phyloP scores from a whole-genome alignment of 2,888 invertebrate species.

The Spodoptera picta region DNA sequence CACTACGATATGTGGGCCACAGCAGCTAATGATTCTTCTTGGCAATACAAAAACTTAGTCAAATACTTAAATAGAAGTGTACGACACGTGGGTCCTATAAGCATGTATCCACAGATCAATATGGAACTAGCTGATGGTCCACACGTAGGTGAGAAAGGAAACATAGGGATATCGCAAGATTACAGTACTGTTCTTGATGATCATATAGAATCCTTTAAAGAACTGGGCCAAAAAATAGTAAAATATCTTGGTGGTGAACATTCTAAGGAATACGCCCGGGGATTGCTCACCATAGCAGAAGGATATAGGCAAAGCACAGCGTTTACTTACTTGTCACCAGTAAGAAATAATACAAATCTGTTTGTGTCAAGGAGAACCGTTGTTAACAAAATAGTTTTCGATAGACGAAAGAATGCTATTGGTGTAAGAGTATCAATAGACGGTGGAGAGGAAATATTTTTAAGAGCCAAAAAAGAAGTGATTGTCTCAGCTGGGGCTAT shows the following conservation, averaged over 20 bases:
- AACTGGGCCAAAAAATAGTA: constrained; percentile 33
- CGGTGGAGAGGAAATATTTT: constrained; percentile 12
- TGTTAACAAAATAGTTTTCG: constrained; percentile 35
- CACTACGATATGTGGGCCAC: constrained; percentile 25
- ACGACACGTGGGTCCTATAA: constrained; percentile 14
- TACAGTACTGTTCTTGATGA: constrained; percentile 15
- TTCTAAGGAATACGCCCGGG: constrained; percentile 15
- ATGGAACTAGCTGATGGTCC: constrained; percentile 17
- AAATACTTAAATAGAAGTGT: constrained; percentile 28
- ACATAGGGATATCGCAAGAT: constrained; percentile 22
- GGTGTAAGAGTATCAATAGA: constrained; percentile 26
- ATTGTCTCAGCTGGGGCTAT: constrained; percentile 76
- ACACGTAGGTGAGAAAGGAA: constrained; percentile 3
- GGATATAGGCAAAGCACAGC: constrained; percentile 39
- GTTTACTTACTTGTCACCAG: constrained; percentile 26
- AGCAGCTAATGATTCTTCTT: constrained; percentile 30
- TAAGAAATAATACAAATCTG: constrained; percentile 26
- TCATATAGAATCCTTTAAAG: constrained; percentile 28
- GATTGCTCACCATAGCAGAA: constrained; percentile 18
- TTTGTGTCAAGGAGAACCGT: constrained; percentile 17
- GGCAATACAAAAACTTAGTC: constrained; percentile 18
- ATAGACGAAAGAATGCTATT: constrained; percentile 31
- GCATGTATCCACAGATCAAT: constrained; percentile 1
- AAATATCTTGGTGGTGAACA: constrained; percentile 24
- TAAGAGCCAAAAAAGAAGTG: constrained; percentile 66